Evolutionary conservation across 2,888 invertebrate species (phyloP), one percentile per base, ranked within the genome.

Genomic region (Steinernema hermaphroditum): DNA sequence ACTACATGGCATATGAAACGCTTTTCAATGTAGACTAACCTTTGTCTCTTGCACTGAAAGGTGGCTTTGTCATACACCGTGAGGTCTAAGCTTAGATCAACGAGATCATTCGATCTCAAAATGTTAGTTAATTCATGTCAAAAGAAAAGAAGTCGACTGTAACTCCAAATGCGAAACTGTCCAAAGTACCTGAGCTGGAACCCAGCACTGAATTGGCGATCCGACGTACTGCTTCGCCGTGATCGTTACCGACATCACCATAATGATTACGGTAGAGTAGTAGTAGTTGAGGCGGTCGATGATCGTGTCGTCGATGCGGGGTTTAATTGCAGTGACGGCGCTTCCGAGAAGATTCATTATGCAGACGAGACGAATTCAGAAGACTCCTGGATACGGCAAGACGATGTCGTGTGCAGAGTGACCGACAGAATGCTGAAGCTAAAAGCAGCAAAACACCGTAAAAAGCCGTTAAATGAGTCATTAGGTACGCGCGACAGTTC

Each of bases 201-300:
- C 83, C 84, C 85, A 85, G 68, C 85, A 85, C 72, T 85, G 85
- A 8, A 85, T 75, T 14, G 85, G 85, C n/a, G 84, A 80, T 22
- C 85, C 85, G 37, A 85, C 85, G 70, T 86, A 86, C 73, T 85
- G 84, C 41, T 78, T 75, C 27, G 84, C 84, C 6, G 79, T 81
- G 54, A 79, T 71, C 32, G 77, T 57, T 27, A 78, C 49, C n/a
- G 50, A 74, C 22, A 77, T 77, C 14, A 74, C 74, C 74, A 79
- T 78, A 49, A 85, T 85, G 44, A 85, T 82, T 29, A 84, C 76
- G 2, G 83, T 78, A 0, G 85, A 80, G 71, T 85, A 85, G 72
- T 83, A 85, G 70, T 85, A 85, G 68, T 84, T 85, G 49, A 83
- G 73, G 43, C 84, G 80, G 32, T 71, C 54, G 41, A 73, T 73